Percentiles rank a stretch among this genome's conserved stretches.
phyloP scores from a whole-genome alignment of 30 jellyfish, hydroid and myxozoan genomes.

The Mastigias papua region DNA sequence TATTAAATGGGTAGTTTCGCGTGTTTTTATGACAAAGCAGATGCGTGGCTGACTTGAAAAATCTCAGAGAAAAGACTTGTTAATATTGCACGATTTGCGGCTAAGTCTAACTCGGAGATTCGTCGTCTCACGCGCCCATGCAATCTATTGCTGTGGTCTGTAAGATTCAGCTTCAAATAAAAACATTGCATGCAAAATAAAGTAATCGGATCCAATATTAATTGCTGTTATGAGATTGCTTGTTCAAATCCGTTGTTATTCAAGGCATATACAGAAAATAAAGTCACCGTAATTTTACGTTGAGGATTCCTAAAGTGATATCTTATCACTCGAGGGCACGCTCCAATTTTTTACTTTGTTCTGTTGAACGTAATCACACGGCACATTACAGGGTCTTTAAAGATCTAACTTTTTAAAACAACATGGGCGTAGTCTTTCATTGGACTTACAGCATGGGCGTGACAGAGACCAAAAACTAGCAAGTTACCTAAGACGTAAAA shows the following conservation, averaged over 20 bases:
- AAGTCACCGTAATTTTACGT: background rate
- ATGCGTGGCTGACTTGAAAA: background rate
- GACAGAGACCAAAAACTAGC: no score
- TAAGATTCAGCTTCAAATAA: background rate
- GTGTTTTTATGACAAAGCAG: background rate
- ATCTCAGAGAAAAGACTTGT: background rate
- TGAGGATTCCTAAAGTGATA: no score
- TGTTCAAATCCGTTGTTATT: background rate
- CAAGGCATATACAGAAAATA: background rate
- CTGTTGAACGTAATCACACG: no score
- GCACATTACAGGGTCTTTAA: no score
- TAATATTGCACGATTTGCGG: constrained; percentile 9
- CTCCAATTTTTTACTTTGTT: no score
- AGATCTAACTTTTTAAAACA: no score
- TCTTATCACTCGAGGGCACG: no score
- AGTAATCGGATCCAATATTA: constrained; percentile 2
- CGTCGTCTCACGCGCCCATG: constrained; percentile 15
- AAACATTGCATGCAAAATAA: background rate
- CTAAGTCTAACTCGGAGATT: background rate
- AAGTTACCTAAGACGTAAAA: no score
- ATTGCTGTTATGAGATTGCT: background rate
- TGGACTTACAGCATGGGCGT: no score
- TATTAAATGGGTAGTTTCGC: background rate
- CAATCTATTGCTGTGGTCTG: constrained; percentile 4
- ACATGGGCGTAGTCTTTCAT: no score